Evolutionary conservation across 2,888 invertebrate species (phyloP).

Genomic region (Folsomia candida): DNA sequence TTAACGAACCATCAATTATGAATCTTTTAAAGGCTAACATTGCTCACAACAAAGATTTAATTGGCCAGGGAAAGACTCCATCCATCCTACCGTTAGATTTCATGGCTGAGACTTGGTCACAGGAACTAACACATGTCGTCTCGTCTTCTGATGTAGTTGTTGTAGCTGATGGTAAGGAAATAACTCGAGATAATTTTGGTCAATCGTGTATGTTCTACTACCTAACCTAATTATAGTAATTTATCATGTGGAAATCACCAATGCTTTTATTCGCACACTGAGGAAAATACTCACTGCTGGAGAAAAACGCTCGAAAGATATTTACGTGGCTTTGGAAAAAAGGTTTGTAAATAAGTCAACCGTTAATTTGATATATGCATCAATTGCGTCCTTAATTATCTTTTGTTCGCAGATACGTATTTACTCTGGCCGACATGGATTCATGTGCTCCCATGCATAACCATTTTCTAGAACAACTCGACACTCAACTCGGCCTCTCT

Average conservation of each 20-base stretch:
- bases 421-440: conserved; percentile 75
- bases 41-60: conserved; percentile 62
- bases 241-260: conserved; percentile 77
- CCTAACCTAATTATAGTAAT: conserved; percentile 65
- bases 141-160: conserved; percentile 66
- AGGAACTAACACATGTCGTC: conserved; percentile 60
- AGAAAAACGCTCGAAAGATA: conserved; percentile 60
- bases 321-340: conserved; percentile 78
- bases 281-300: conserved; percentile 64
- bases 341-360: conserved; percentile 55
- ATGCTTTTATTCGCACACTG: conserved; percentile 72
- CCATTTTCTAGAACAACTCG: conserved; percentile 68
- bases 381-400: too few relatives aligned
- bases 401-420: conserved; percentile 79
- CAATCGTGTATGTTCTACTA: too few relatives aligned
- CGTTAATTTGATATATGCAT: background rate
- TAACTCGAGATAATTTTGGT: background rate
- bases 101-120: conserved; percentile 61
- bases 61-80: conserved; percentile 64
- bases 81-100: conserved; percentile 66
- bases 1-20: conserved; percentile 72
- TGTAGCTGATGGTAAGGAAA: conserved; percentile 74
- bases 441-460: conserved; percentile 84
- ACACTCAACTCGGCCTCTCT: conserved; percentile 52
- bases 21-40: conserved; percentile 69